Percentiles rank a stretch among this genome's conserved stretches.
Conservation (phyloP, 1,140 invertebrate genomes). For the Microvelia longipes region DNA sequence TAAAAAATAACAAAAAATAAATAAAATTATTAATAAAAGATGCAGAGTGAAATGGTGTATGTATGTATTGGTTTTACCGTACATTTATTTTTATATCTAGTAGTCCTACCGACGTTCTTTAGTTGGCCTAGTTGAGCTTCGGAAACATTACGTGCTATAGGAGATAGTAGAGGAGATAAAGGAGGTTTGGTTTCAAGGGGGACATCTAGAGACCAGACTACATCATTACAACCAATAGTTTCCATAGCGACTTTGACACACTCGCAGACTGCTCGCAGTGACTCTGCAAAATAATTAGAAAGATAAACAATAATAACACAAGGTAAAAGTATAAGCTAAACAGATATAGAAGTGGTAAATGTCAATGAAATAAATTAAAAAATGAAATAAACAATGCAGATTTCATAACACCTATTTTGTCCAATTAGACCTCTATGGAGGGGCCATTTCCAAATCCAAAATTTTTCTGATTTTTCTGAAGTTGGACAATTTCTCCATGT, state of each 20-base stretch:
- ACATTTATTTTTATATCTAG: background rate
- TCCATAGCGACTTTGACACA: slow-evolving; percentile 67
- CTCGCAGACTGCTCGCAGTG: slow-evolving; percentile 71
- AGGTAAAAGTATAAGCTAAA: background rate
- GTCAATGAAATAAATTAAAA: too few species aligned
- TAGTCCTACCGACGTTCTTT: slow-evolving; percentile 40
- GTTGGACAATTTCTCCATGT: too few species aligned
- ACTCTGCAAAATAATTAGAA: slow-evolving; percentile 69
- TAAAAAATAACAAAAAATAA: too few species aligned
- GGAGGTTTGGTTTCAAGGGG: slow-evolving; percentile 3
- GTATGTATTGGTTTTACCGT: background rate
- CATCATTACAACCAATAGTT: slow-evolving; percentile 31
- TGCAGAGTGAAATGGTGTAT: too few species aligned
- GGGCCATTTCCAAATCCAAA: too few species aligned
- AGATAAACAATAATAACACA: slow-evolving; percentile 12
- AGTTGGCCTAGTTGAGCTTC: slow-evolving; percentile 44
- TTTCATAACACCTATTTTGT: too few species aligned
- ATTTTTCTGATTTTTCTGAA: too few species aligned
- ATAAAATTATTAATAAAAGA: too few species aligned
- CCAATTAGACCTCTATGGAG: too few species aligned
- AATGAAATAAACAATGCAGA: too few species aligned
- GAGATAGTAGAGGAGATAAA: slow-evolving; percentile 31
- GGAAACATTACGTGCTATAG: slow-evolving; percentile 44
- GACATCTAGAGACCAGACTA: slow-evolving; percentile 6
- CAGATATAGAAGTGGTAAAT: too few species aligned